A percentile compares a stretch with the other conserved stretches of the same genome.
Conservation (phyloP, 2,888 invertebrate species). For the Drosophila parthenogenetica region DNA sequence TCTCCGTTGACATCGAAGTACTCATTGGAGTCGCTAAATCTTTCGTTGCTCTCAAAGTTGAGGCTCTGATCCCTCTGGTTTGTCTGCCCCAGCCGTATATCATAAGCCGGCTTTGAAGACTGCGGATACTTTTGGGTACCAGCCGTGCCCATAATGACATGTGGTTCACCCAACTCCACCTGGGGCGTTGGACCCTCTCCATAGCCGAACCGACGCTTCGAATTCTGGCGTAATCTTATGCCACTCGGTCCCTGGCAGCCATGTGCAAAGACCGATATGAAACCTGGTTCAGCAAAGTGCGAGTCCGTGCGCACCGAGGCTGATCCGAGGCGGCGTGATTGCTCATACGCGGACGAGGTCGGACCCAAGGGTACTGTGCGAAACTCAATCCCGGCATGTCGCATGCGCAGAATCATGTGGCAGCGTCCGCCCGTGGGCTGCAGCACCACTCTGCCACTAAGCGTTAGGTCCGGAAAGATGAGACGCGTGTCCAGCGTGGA, state of each 20-base stretch:
- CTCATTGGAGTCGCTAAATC: slow-evolving; percentile 50
- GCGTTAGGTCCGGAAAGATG: slow-evolving; percentile 91
- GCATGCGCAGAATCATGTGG: slow-evolving; percentile 91
- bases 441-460: slow-evolving; percentile 91
- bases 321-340: slow-evolving; percentile 76
- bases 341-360: slow-evolving; percentile 64
- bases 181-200: slow-evolving; percentile 54
- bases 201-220: slow-evolving; percentile 81
- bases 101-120: slow-evolving; percentile 69
- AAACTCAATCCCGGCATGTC: slow-evolving; percentile 92
- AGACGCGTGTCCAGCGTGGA: slow-evolving; percentile 91
- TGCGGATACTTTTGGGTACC: slow-evolving; percentile 60
- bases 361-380: slow-evolving; percentile 88
- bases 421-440: slow-evolving; percentile 87
- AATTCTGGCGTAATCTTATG: slow-evolving; percentile 82
- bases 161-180: slow-evolving; percentile 69
- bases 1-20: slow-evolving; percentile 63
- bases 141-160: slow-evolving; percentile 67
- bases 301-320: slow-evolving; percentile 89
- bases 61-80: slow-evolving; percentile 60
- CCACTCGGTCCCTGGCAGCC: slow-evolving; percentile 88
- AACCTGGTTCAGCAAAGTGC: slow-evolving; percentile 93
- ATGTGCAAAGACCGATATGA: slow-evolving; percentile 93
- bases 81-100: slow-evolving; percentile 71
- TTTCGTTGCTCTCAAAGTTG: slow-evolving; percentile 56